Base-by-base conservation (phyloP, 2,113 vertebrate species). In the Pangasianodon gigas region DNA sequence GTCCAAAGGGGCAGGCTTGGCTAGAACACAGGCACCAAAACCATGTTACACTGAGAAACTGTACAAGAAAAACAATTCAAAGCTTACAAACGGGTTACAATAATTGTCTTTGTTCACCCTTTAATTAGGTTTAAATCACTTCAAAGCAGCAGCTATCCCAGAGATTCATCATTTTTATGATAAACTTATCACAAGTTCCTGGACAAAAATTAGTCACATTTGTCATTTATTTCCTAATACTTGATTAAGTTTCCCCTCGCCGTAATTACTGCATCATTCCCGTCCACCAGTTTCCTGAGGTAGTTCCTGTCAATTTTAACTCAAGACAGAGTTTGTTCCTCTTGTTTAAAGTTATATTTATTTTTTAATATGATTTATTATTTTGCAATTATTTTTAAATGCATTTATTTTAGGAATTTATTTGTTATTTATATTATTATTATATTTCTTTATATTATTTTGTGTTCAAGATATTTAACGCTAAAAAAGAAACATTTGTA, bases 1-100 rank as follows among this genome's bases (percentile, higher is more conserved):
- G 96, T 98, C 98, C 94, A 99, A 94, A 67, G 98, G 98, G 87
- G 98, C 98, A 62, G 98, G 98, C 95, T 96, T 99, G 94, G 93
- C 98, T 99, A 93, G 90, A 95, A 90, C 92, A 89, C 90, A 87
- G 89, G 46, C 93, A 46, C 1, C 56, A 3, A 69, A 77, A 85
- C 91, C 84, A 93, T 85, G 77, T 44, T 82, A 86, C 44, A 67
- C 32, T 44, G 1, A 86, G 48, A 16, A 44, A 62, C 37, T 14
- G 8, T 46, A 88, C 60, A 83, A 44, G 37, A 56, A 41, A 48
- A 58, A 84, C 48, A 46, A 37, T 88, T 82, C 2, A 41, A 48
- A 24, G 18, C n/a, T 44, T 37, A 24, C 1, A 85, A 5, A 16
- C 3, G 11, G 11, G 77, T 16, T 77, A 46, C 21, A 26, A 37